These are phyloP conservation scores for Protomyctophum bolini DNA, from an alignment of 2,113 vertebrate genomes.

Conservation along the genomic window DNA sequence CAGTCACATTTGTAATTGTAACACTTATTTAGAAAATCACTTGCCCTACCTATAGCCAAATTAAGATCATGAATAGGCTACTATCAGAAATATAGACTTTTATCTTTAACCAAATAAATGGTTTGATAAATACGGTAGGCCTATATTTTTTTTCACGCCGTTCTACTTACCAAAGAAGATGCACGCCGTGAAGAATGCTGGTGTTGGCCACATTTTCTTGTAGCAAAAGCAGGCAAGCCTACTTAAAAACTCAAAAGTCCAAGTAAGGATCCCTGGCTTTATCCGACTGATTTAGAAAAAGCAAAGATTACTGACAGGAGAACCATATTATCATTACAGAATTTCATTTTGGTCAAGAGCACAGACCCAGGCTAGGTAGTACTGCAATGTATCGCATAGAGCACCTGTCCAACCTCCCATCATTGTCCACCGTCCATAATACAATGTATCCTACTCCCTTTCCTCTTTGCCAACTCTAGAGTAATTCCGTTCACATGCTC, in stretches of 20 bases:
- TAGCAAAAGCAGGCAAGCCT: neutral
- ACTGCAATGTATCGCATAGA: neutral
- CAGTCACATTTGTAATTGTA: too few species aligned
- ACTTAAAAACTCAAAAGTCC: neutral
- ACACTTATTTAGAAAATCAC: too few species aligned
- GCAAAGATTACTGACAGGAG: neutral
- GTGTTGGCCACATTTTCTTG: slow-evolving; percentile 55
- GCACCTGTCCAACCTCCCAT: neutral
- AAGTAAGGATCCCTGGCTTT: slow-evolving; percentile 1
- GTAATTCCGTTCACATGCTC: slow-evolving; percentile 4
- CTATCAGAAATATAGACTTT: too few species aligned
- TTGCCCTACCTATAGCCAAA: too few species aligned
- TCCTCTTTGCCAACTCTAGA: neutral
- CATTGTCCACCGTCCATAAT: neutral
- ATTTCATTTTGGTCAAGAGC: slow-evolving; percentile 28
- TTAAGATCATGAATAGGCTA: too few species aligned
- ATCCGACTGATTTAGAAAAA: slow-evolving; percentile 15
- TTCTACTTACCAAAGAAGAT: slow-evolving; percentile 65
- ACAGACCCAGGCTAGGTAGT: neutral
- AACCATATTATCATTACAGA: neutral
- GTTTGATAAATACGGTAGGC: neutral
- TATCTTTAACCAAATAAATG: too few species aligned
- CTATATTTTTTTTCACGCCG: neutral
- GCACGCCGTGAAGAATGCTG: slow-evolving; percentile 36
- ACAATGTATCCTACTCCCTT: neutral